These are phyloP conservation scores for Callaeas wilsoni DNA, from an alignment of 2,113 vertebrate species.

Conservation along the genomic window DNA sequence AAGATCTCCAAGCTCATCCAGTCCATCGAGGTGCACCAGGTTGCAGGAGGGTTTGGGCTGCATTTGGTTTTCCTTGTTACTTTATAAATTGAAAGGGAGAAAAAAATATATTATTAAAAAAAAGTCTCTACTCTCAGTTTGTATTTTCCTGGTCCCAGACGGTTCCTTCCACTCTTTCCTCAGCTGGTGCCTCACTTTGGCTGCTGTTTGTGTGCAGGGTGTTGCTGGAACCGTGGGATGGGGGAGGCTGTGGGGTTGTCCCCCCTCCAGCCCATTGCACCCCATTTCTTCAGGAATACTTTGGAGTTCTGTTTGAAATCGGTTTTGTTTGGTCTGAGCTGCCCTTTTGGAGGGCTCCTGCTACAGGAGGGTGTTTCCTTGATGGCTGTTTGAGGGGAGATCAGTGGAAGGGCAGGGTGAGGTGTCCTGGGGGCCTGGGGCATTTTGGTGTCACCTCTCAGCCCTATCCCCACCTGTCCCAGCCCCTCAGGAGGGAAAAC, in stretches of 20 bases:
- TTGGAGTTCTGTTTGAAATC: accelerated
- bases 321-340: background rate
- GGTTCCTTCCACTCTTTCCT: background rate
- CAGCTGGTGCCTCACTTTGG: too few species aligned
- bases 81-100: background rate
- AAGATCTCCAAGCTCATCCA: background rate
- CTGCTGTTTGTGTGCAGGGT: background rate
- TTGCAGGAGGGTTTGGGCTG: accelerated
- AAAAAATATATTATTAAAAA: too few species aligned
- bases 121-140: background rate
- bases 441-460: background rate
- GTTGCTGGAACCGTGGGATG: accelerated
- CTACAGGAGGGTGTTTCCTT: background rate
- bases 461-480: background rate
- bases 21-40: accelerated
- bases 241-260: accelerated
- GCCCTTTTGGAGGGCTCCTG: background rate
- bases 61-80: background rate
- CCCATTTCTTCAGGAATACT: background rate
- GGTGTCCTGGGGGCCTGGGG: background rate
- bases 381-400: background rate
- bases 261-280: too few species aligned
- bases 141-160: background rate
- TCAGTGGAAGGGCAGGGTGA: background rate
- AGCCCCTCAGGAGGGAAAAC: background rate